A percentile compares a stretch with the other conserved stretches of the same genome.
Conservation (phyloP, 2,113 vertebrate genomes). For the Brachyistius frenatus region DNA sequence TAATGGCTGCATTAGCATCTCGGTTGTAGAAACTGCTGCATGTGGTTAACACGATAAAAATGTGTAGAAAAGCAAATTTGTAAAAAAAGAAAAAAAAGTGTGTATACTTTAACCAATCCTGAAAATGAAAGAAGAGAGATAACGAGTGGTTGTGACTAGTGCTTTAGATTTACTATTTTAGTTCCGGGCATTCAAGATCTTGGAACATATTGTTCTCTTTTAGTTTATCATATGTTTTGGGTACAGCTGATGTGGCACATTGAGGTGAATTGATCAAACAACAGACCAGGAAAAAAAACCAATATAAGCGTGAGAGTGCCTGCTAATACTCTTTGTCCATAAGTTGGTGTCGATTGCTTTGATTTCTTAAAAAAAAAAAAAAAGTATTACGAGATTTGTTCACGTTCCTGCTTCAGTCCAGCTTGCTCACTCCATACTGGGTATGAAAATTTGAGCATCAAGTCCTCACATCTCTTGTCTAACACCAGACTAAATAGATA, state of each 20-base stretch:
- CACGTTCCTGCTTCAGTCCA: not conserved
- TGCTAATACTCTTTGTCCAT: not conserved
- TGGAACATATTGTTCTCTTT: not conserved
- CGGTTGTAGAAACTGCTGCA: conserved; percentile 35
- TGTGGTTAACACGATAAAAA: conserved; percentile 42
- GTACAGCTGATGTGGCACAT: no score
- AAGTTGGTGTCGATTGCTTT: not conserved
- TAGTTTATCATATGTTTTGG: no score
- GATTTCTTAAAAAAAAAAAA: not conserved
- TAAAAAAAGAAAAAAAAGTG: not conserved
- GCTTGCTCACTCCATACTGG: not conserved
- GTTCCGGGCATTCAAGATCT: not conserved
- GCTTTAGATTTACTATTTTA: not conserved
- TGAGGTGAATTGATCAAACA: no score
- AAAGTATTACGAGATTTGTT: not conserved
- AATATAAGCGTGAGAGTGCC: no score
- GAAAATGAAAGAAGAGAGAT: not conserved
- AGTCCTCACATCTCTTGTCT: not conserved
- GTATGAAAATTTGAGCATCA: not conserved
- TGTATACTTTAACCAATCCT: not conserved
- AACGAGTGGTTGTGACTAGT: not conserved
- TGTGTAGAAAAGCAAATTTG: not conserved
- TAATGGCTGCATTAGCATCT: conserved; percentile 55
- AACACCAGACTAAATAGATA: no score
- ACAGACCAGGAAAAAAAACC: no score